These are phyloP conservation scores for Leptodactylus fallax DNA, from an alignment of 2,797 vertebrate species.

Conservation along the genomic window DNA sequence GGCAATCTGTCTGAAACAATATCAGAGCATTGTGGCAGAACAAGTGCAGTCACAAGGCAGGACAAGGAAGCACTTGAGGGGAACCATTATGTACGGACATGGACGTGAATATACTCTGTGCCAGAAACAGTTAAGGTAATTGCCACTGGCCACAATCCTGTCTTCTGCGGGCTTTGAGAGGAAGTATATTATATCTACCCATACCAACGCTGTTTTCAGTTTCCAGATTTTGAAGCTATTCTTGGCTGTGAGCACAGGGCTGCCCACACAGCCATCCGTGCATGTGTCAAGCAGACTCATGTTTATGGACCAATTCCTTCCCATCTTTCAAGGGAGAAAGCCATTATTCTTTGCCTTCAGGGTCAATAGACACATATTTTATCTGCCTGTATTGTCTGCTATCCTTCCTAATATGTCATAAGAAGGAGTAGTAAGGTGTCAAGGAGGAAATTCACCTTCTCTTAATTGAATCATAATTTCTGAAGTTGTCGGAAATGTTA, in stretches of 20 bases:
- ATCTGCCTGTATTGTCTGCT: background rate
- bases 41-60: background rate
- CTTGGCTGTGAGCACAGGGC: constrained; percentile 30
- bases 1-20: constrained; percentile 22
- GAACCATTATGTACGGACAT: background rate
- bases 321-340: background rate
- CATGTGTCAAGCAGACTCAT: constrained; percentile 34
- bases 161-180: constrained; percentile 19
- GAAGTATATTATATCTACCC: constrained; percentile 27
- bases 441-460: background rate
- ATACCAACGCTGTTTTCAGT: background rate
- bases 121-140: constrained; percentile 54
- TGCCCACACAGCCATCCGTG: constrained; percentile 45
- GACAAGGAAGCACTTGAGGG: background rate
- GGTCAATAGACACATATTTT: constrained; percentile 19
- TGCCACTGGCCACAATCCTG: background rate
- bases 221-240: constrained; percentile 39
- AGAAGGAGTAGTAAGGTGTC: background rate
- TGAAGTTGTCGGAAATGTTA: background rate
- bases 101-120: constrained; percentile 26
- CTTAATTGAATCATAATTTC: constrained; percentile 10
- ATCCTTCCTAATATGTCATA: background rate
- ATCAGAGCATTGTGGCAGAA: constrained; percentile 8
- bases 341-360: constrained; percentile 19
- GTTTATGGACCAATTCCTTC: constrained; percentile 21